Percentiles rank a stretch among this genome's conserved stretches.
Conservation (phyloP, 2,888 invertebrate species). For the Elysia crispata region DNA sequence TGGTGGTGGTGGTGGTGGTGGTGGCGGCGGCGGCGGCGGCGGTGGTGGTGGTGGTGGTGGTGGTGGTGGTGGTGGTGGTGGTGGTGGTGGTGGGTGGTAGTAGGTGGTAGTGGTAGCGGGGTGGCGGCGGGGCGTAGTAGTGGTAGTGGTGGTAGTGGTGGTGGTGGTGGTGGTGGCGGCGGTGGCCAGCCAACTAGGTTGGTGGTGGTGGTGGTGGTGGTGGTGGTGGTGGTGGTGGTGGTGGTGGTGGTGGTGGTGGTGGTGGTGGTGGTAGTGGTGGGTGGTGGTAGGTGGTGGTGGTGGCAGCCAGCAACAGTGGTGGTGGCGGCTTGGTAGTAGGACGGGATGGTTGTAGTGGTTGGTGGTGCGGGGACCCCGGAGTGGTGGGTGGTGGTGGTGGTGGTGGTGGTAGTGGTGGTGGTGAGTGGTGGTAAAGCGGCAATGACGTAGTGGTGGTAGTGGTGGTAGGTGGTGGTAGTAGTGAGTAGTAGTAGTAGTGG, state of each 20-base stretch:
- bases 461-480: too few relatives aligned
- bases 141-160: neutral
- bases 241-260: neutral
- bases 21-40: neutral
- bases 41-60: neutral
- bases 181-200: neutral
- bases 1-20: neutral
- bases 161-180: neutral
- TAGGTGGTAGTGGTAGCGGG: neutral
- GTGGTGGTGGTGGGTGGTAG: too few relatives aligned
- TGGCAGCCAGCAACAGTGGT: neutral
- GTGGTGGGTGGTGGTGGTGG: too few relatives aligned
- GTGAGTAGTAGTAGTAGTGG: too few relatives aligned
- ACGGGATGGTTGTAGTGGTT: neutral
- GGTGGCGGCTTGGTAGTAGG: neutral
- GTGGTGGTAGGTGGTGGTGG: too few relatives aligned
- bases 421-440: too few relatives aligned
- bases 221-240: neutral
- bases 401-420: neutral
- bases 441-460: too few relatives aligned
- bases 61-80: neutral
- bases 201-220: neutral
- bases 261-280: neutral
- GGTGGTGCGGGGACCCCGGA: neutral
- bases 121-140: too few relatives aligned